Evolutionary conservation across 1,140 invertebrate genomes (phyloP).

Genomic region (Kradibia gibbosae): DNA sequence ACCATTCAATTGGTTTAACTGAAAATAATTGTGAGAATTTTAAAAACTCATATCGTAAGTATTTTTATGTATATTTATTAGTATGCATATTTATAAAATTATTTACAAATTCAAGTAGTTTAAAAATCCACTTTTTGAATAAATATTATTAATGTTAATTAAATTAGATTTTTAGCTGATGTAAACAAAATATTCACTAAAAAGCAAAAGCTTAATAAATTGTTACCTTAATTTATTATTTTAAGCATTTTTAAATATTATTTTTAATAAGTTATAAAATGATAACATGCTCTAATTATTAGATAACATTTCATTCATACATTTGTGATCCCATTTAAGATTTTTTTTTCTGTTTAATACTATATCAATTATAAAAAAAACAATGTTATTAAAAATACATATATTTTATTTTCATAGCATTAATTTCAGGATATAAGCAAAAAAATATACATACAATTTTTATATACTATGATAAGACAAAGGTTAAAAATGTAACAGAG

Average conservation of each 20-base stretch:
- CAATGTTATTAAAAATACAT: too few species aligned
- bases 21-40: constrained; percentile 78
- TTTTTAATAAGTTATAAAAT: too few species aligned
- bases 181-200: too few species aligned
- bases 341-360: too few species aligned
- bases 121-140: background rate
- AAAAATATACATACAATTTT: constrained; percentile 81
- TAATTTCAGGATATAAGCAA: constrained; percentile 70
- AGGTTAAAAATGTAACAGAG: constrained; percentile 80
- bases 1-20: constrained; percentile 79
- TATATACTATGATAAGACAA: constrained; percentile 76
- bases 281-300: too few species aligned
- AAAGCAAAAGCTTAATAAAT: too few species aligned
- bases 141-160: background rate
- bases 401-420: constrained; percentile 74
- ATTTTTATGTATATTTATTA: constrained; percentile 19
- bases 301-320: too few species aligned
- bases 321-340: too few species aligned
- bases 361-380: too few species aligned
- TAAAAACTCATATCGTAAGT: constrained; percentile 82
- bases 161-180: too few species aligned
- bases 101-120: background rate
- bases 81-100: background rate
- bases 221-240: too few species aligned
- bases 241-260: too few species aligned